Base-by-base conservation (phyloP, 2,113 vertebrate species). In the Lucifuga dentata region DNA sequence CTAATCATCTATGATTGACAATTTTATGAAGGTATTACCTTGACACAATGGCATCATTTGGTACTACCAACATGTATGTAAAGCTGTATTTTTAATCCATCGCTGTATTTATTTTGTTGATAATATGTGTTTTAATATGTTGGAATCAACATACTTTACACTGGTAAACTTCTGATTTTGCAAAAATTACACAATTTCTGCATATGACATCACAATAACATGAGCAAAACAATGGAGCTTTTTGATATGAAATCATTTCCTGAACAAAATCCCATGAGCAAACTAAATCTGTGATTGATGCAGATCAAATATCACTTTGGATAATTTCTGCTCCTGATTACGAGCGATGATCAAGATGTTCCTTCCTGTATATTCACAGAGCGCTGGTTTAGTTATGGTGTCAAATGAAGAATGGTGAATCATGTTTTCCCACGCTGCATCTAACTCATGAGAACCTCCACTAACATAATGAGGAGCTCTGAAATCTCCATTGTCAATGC, bases 391-490 rank as follows among this genome's bases (percentile, higher is more conserved):
- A n/a, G n/a, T n/a, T 32, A 21, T 46, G 20, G 56, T 6, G 26
- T 48, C 44, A 53, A 50, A 50, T 52, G 38, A 63, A 67, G 45
- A 56, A 43, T n/a, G 40, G 51, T 56, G 29, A 5, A 21, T 53
- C 67, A 76, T 76, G 64, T 73, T 64, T 60, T 29, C 49, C 26
- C 44, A 57, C 59, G 67, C 57, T 68, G 72, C 70, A 71, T 66
- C 78, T 36, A 49, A 45, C 19, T 65, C 44, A 29, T 43, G 3
- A 64, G 48, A 49, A 16, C 45, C 38, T 53, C 39, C 5, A 20
- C 10, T 17, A 35, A 53, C 51, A 64, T 45, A 71, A 76, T 36
- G 56, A 23, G 74, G 51, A 23, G 55, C 56, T 80, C 52, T 51
- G 35, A 29, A 26, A 24, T 24, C 32, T 59, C 12, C 65, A 40